Evolutionary conservation across 2,888 invertebrate genomes (phyloP).

Genomic region (Heliconius cydno): DNA sequence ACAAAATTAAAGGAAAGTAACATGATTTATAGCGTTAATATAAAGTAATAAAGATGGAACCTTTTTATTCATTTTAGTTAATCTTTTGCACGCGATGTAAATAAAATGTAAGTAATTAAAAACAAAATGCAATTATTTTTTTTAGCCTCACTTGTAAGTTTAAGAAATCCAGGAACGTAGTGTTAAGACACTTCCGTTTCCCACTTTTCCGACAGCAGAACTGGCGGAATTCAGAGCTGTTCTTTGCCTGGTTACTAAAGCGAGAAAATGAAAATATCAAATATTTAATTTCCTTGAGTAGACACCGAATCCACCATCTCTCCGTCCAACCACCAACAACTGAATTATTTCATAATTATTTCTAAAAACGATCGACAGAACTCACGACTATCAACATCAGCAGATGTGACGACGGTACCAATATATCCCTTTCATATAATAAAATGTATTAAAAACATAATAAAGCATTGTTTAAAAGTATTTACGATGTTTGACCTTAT

Average conservation of each 20-base stretch:
- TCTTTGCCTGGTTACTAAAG: too few relatives aligned
- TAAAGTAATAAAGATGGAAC: constrained; percentile 33
- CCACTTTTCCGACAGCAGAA: too few relatives aligned
- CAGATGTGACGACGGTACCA: not conserved
- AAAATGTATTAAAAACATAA: not conserved
- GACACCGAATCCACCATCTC: too few relatives aligned
- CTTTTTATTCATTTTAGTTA: not conserved
- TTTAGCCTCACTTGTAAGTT: not conserved
- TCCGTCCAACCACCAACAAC: too few relatives aligned
- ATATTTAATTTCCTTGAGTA: too few relatives aligned
- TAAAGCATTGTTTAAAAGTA: not conserved
- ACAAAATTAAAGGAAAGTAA: constrained; percentile 49
- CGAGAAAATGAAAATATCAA: too few relatives aligned
- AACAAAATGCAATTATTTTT: not conserved
- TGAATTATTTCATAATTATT: too few relatives aligned
- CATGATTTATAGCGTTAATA: constrained; percentile 38
- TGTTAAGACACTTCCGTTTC: too few relatives aligned
- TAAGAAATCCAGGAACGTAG: too few relatives aligned
- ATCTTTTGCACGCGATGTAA: constrained; percentile 13
- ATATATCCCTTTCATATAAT: not conserved
- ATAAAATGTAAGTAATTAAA: not conserved
- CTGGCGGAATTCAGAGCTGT: too few relatives aligned
- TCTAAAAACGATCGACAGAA: not conserved
- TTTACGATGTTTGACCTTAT: constrained; percentile 5
- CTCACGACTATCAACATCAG: not conserved